A percentile compares a stretch with the other conserved stretches of the same genome.
These are phyloP conservation scores for Hiodon alosoides DNA, from an alignment of 2,113 vertebrate genomes.

Conservation along the genomic window DNA sequence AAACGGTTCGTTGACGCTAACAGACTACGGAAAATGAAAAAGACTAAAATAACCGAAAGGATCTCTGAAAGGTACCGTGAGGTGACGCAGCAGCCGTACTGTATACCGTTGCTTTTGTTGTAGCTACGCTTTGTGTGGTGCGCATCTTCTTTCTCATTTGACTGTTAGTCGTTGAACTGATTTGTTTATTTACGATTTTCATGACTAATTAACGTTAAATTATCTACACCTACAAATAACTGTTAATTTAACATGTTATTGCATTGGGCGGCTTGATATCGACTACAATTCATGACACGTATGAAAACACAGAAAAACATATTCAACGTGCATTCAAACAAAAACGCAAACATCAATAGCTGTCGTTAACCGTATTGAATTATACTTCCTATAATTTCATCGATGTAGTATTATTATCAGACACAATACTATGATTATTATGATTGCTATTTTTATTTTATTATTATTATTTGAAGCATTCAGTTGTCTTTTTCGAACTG, in stretches of 20 bases:
- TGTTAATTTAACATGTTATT: background rate
- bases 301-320: background rate
- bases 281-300: background rate
- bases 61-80: slow-evolving; percentile 64
- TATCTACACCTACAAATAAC: background rate
- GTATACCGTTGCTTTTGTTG: slow-evolving; percentile 50
- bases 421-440: slow-evolving; percentile 10
- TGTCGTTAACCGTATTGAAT: background rate
- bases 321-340: background rate
- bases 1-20: slow-evolving; percentile 68
- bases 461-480: background rate
- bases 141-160: background rate
- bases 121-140: slow-evolving; percentile 29
- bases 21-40: slow-evolving; percentile 69
- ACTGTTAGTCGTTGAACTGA: background rate
- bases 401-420: background rate
- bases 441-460: slow-evolving; percentile 8
- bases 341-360: background rate
- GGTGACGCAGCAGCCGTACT: slow-evolving; percentile 14
- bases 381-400: background rate
- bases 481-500: background rate
- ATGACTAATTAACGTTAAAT: background rate
- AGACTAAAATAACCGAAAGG: slow-evolving; percentile 63
- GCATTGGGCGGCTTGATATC: background rate
- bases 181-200: background rate